Evolutionary conservation across 2,113 vertebrate genomes (phyloP).

Genomic region (Nycticorax nycticorax): DNA sequence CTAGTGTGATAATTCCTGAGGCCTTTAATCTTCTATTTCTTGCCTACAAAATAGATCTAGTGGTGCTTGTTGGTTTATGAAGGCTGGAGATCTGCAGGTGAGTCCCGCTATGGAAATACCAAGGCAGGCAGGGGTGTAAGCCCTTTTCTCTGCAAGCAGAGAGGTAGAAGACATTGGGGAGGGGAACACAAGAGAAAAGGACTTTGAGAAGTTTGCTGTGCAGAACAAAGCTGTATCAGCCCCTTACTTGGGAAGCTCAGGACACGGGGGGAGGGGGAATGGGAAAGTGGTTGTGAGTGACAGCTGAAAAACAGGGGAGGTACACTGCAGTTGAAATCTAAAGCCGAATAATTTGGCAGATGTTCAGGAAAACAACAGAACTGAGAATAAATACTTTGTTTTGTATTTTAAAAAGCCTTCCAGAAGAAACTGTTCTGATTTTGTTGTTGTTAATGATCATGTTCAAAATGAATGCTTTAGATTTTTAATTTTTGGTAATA

Average conservation of each 20-base stretch:
- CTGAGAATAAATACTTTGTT: neutral
- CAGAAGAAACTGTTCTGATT: neutral
- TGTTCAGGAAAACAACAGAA: neutral
- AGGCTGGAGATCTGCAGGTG: neutral
- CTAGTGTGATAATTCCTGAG: neutral
- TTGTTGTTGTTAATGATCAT: neutral
- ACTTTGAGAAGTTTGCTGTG: neutral
- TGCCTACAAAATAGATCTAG: neutral
- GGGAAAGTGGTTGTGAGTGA: neutral
- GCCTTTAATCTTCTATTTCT: neutral
- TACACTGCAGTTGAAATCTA: neutral
- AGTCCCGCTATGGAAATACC: neutral
- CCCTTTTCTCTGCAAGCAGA: neutral
- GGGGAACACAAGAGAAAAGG: neutral
- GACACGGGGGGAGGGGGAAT: rapidly evolving
- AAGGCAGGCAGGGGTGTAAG: neutral
- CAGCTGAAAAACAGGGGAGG: neutral
- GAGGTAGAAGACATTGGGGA: neutral
- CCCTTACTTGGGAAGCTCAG: neutral
- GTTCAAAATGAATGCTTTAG: neutral
- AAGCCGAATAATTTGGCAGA: neutral
- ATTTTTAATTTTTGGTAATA: neutral
- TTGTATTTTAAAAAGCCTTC: neutral
- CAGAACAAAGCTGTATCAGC: neutral
- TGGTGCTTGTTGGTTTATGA: neutral